These are phyloP conservation scores for Etheostoma spectabile DNA, from an alignment of 2,113 vertebrate genomes.

Conservation along the genomic window DNA sequence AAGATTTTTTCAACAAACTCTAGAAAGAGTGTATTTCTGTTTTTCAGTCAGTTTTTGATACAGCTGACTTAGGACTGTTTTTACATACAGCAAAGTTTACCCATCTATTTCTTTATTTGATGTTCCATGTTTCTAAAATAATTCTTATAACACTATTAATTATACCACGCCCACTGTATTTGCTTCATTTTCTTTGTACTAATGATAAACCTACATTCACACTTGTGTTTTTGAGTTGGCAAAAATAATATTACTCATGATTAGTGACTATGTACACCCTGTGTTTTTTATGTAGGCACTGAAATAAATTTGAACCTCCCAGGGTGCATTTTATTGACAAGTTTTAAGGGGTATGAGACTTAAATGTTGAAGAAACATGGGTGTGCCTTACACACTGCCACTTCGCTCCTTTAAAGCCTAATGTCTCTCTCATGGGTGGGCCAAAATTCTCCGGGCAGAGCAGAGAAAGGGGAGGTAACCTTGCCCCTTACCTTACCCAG, in stretches of 20 bases:
- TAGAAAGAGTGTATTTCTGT: neutral
- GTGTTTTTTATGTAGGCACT: neutral
- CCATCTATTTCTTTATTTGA: neutral
- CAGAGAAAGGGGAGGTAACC: too few species aligned
- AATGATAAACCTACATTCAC: neutral
- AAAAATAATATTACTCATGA: neutral
- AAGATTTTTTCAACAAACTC: neutral
- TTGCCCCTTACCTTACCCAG: too few species aligned
- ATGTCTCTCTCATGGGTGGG: too few species aligned
- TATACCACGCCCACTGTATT: neutral
- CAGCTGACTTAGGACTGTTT: neutral
- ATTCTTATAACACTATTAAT: neutral
- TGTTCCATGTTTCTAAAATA: neutral
- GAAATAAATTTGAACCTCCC: neutral
- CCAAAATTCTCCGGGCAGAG: too few species aligned
- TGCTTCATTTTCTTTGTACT: neutral
- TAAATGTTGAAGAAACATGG: too few species aligned
- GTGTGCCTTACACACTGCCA: too few species aligned
- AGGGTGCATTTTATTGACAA: too few species aligned
- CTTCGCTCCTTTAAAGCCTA: too few species aligned
- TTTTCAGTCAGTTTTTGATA: neutral
- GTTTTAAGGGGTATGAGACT: too few species aligned
- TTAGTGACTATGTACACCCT: neutral
- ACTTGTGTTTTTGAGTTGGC: neutral
- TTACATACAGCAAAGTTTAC: neutral